Conservation (phyloP, 2,888 invertebrate species). For the Hartigia nigra region DNA sequence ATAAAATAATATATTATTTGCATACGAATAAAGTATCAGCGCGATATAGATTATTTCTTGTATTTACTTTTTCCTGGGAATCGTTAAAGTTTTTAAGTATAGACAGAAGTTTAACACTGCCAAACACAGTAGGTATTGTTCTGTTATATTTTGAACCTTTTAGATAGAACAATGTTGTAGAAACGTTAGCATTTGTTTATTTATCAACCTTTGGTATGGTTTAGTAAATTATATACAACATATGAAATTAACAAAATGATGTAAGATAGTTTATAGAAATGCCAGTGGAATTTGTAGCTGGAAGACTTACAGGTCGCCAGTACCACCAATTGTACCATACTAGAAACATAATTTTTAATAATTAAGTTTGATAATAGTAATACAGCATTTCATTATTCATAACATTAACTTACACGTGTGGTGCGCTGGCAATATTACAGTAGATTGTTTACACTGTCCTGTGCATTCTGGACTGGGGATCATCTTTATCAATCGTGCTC, state of each 20-base stretch:
- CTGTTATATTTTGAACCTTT: background rate
- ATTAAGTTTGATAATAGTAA: slow-evolving; percentile 14
- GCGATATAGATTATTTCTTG: background rate
- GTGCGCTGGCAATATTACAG: slow-evolving; percentile 75
- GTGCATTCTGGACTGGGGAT: slow-evolving; percentile 83
- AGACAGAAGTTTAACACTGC: background rate
- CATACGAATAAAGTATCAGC: background rate
- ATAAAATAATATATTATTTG: background rate
- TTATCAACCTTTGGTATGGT: background rate
- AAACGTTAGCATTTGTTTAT: background rate
- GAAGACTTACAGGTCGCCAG: slow-evolving; percentile 78
- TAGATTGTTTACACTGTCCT: slow-evolving; percentile 77
- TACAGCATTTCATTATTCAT: slow-evolving; percentile 11
- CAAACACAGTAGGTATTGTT: background rate
- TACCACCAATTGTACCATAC: slow-evolving; percentile 90
- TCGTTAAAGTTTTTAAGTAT: background rate
- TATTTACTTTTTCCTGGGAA: background rate
- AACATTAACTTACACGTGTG: slow-evolving; percentile 80
- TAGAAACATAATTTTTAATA: slow-evolving; percentile 65
- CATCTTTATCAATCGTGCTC: slow-evolving; percentile 78
- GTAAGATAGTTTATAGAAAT: slow-evolving; percentile 77
- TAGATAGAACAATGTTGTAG: background rate
- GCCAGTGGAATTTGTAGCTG: slow-evolving; percentile 71
- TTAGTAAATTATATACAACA: background rate
- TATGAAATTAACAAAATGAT: slow-evolving; percentile 73